Base-by-base conservation (phyloP, 2,113 vertebrate genomes). In the Haplochromis vanheusdeni region DNA sequence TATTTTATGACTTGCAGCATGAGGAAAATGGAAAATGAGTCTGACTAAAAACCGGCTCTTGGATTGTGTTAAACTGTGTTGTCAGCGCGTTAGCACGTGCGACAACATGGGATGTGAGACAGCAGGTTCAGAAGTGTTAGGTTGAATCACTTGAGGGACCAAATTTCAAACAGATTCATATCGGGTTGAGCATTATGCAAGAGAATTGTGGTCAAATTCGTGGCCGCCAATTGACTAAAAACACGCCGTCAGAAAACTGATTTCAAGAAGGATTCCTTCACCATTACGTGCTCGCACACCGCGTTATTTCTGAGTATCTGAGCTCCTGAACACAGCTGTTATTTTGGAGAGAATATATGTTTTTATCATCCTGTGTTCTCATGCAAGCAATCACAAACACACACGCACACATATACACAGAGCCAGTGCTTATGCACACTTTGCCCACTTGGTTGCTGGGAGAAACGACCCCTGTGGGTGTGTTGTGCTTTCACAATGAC, bases 401-500 rank as follows among this genome's bases (percentile, higher is more conserved):
- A 60, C 62, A 73, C 88, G 88, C 14, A 9, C 40, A 86, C 40
- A 92, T 81, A 81, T 55, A 68, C 73, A 51, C 79, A 54, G 40
- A 83, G 26, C 58, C 31, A 49, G 83, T 83, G 79, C 83, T 85
- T 84, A 81, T 49, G 58, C 90, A 83, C 85, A 81, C 77, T 86
- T 86, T 90, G 84, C 87, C 75, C 84, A 85, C 86, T 92, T 89
- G 89, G 94, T 94, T 92, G 93, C 91, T 37, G 86, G 79, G 93
- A 94, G 95, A 93, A 86, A 93, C 54, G 90, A 95, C 94, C 95
- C 92, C 91, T 88, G 92, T 92, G 92, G 95, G 91, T 87, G 84
- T 92, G 81, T 90, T 94, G 90, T 77, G 83, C 77, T 92, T 87
- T 93, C 91, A 84, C 88, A 92, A 93, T 92, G 91, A 93, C 92